Percentiles rank a stretch among this genome's conserved stretches.
phyloP scores from a whole-genome alignment of 2,113 vertebrate genomes.

The Euleptes europaea region DNA sequence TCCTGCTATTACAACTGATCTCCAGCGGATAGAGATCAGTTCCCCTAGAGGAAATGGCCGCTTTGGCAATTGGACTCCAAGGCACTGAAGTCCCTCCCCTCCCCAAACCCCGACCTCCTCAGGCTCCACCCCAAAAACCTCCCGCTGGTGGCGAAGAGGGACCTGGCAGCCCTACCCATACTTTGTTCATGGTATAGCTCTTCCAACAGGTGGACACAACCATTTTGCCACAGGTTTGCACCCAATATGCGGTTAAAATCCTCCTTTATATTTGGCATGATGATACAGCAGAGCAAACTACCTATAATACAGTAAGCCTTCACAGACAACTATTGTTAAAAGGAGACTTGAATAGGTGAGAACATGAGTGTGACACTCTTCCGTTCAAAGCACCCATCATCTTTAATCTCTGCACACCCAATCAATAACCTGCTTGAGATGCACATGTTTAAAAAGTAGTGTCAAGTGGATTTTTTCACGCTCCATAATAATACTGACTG shows the following conservation, averaged over 20 bases:
- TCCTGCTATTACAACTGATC: too few relatives aligned
- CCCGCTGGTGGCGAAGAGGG: too few relatives aligned
- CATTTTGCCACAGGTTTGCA: background rate
- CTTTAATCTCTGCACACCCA: too few relatives aligned
- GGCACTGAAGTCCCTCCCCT: too few relatives aligned
- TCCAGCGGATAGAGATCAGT: too few relatives aligned
- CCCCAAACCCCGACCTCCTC: too few relatives aligned
- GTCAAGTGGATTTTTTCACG: background rate
- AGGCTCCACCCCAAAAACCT: too few relatives aligned
- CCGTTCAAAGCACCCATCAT: too few relatives aligned
- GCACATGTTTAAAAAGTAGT: background rate
- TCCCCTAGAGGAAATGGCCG: too few relatives aligned
- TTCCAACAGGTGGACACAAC: background rate
- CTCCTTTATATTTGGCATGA: background rate
- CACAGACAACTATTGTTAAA: background rate
- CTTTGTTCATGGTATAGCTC: background rate
- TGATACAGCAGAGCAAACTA: background rate
- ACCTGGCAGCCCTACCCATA: too few relatives aligned
- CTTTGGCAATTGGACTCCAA: too few relatives aligned
- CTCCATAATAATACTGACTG: background rate
- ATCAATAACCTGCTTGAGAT: background rate
- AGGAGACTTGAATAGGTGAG: background rate
- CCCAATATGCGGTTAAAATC: background rate
- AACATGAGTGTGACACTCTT: too few relatives aligned
- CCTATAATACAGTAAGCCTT: background rate